Evolutionary conservation across 2,797 vertebrate species (phyloP), one percentile per base, ranked within the genome.

Genomic region (Lates japonicus): DNA sequence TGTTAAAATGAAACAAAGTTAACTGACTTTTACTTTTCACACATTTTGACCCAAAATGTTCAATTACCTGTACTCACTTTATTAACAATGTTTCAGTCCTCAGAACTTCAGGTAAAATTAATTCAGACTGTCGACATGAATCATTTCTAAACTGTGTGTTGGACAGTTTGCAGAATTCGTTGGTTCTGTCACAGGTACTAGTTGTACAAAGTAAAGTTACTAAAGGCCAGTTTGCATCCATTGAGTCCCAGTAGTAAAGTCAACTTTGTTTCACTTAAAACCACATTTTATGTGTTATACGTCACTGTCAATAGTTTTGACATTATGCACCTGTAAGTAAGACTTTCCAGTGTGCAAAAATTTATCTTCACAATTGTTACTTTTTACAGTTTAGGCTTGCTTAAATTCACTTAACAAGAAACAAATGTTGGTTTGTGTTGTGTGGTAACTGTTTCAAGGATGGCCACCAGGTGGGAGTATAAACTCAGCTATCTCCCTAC

Each of bases 401-500:
- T 31, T n/a, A 6, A 75, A 75, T 41, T 39, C 3, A 44, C 67
- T 42, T 41, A 70, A 58, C 7, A 0, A 57, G 7, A 52, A 55
- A 12, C 72, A 68, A 52, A 62, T 66, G 37, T 49, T 69, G 39
- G 42, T 57, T 19, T 5, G 10, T n/a, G 4, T 13, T 42, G 17
- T 69, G 55, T 19, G 8, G 1, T 9, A 13, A 49, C 3, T 20
- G 16, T 71, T 37, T 17, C 5, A 31, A 35, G 2, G 2, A 17
- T 51, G 72, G 37, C 91, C 94, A 92, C 92, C 70, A 94, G 94
- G 76, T 91, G 93, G 93, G 49, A 82, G 82, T 86, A 84, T 83
- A 54, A 64, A 39, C 69, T 46, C 81, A 86, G 9, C 54, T 59
- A 75, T 85, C 37, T 49, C 22, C 22, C 66, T 12, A 3, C 35